Conservation (phyloP, 2,113 vertebrate species). For the Polypterus senegalus region DNA sequence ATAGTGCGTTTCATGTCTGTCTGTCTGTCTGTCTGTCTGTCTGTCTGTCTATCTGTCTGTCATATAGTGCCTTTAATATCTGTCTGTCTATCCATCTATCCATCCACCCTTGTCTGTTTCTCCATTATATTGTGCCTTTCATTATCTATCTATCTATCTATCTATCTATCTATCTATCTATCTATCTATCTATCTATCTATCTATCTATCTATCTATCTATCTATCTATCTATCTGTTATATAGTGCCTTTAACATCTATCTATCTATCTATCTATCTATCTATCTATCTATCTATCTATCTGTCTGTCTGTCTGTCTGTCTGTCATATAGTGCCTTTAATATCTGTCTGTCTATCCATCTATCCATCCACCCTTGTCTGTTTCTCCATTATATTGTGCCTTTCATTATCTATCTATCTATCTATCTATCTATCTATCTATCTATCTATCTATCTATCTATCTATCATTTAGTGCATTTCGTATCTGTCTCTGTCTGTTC, state of each 20-base stretch:
- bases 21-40: too few species aligned
- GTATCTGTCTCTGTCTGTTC: too few species aligned
- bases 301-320: neutral
- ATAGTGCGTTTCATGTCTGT: too few species aligned
- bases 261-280: neutral
- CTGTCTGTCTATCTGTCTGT: conserved; percentile 17
- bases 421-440: too few species aligned
- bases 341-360: too few species aligned
- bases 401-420: conserved; percentile 15
- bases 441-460: too few species aligned
- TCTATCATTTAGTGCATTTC: too few species aligned
- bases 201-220: neutral
- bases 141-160: too few species aligned
- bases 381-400: conserved; percentile 29
- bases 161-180: conserved; percentile 18
- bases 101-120: too few species aligned
- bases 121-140: conserved; percentile 31
- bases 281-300: neutral
- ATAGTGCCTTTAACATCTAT: neutral
- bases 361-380: too few species aligned
- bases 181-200: conserved; percentile 4
- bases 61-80: neutral
- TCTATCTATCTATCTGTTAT: neutral
- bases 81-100: conserved; percentile 25
- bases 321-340: neutral